Conservation (phyloP, 2,797 vertebrate genomes). For the Nasua narica region DNA sequence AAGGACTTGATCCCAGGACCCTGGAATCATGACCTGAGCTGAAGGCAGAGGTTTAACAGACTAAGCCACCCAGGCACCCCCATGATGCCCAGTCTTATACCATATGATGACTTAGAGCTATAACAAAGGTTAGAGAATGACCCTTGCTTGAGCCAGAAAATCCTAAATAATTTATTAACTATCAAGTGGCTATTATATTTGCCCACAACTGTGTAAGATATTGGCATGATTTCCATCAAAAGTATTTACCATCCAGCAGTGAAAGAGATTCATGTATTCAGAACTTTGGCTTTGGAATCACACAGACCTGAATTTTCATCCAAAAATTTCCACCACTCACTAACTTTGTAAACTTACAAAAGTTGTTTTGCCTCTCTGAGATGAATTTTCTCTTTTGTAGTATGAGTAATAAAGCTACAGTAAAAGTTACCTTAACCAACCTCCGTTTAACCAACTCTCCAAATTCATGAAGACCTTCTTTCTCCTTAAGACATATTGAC, state of each 20-base stretch:
- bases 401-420: background rate
- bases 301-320: background rate
- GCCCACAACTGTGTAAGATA: background rate
- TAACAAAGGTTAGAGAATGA: background rate
- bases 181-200: background rate
- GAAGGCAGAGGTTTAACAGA: too few species aligned
- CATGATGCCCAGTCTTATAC: background rate
- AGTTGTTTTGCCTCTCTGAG: background rate
- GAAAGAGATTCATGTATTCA: background rate
- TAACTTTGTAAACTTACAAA: background rate
- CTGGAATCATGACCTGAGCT: too few species aligned
- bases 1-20: too few species aligned
- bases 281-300: background rate
- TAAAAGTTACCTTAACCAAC: background rate
- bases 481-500: background rate
- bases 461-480: background rate
- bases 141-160: background rate
- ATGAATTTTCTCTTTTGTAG: background rate
- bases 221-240: background rate
- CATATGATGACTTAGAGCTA: background rate
- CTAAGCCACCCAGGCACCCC: too few species aligned
- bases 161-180: background rate
- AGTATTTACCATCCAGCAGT: background rate
- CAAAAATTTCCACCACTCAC: background rate
- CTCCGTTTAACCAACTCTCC: background rate